These are phyloP conservation scores for Pollenia griseotomentosa DNA, from an alignment of 2,888 invertebrate species.

Conservation along the genomic window DNA sequence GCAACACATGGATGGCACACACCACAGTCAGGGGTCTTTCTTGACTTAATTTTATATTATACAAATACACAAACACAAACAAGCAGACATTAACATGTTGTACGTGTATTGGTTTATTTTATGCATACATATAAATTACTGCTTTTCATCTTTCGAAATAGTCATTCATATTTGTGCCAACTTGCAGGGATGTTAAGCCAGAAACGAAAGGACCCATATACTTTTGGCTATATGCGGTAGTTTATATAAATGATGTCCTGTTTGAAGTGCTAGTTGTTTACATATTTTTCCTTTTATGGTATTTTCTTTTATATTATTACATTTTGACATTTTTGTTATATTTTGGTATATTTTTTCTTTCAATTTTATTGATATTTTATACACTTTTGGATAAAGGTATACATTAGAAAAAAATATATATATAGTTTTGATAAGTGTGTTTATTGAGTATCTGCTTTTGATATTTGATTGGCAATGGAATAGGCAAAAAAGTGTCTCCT, in stretches of 20 bases:
- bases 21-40: conserved; percentile 55
- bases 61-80: background rate
- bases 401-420: background rate
- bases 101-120: too few species aligned
- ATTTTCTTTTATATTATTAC: conserved; percentile 41
- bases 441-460: conserved; percentile 72
- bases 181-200: conserved; percentile 21
- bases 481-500: conserved; percentile 68
- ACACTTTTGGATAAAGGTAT: conserved; percentile 51
- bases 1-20: background rate
- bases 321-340: conserved; percentile 69
- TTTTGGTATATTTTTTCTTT: conserved; percentile 47
- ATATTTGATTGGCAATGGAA: conserved; percentile 73
- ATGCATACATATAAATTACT: conserved; percentile 55
- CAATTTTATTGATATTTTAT: conserved; percentile 72
- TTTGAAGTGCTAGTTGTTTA: conserved; percentile 51
- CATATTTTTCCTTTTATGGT: background rate
- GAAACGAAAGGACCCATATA: conserved; percentile 35
- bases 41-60: conserved; percentile 65
- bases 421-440: conserved; percentile 66
- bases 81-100: background rate
- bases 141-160: conserved; percentile 60
- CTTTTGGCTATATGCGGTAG: background rate
- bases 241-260: conserved; percentile 61
- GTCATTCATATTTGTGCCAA: conserved; percentile 59